Percentiles rank a stretch among this genome's conserved stretches.
Conservation (phyloP, 2,888 invertebrate species). For the Bellardia bayeri region DNA sequence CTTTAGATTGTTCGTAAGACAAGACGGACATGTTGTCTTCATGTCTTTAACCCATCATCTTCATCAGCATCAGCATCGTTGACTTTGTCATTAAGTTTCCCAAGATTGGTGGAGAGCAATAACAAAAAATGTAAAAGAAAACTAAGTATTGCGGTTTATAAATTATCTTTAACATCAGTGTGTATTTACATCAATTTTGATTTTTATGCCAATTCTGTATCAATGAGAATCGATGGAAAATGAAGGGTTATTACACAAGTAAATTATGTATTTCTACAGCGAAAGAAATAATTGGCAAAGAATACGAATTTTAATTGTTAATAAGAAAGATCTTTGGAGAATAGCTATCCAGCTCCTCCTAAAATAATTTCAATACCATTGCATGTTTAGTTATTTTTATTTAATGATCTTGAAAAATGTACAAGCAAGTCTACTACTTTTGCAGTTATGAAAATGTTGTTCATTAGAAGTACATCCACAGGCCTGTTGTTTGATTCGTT, state of each 20-base stretch:
- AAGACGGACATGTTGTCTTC: constrained; percentile 61
- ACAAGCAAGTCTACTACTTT: too few species aligned
- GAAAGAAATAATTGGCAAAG: constrained; percentile 31
- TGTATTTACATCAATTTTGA: constrained; percentile 63
- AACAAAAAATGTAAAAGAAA: not conserved
- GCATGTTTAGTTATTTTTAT: too few species aligned
- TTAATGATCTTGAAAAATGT: too few species aligned
- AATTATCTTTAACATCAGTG: constrained; percentile 66
- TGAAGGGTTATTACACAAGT: constrained; percentile 44
- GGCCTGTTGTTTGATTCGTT: too few species aligned
- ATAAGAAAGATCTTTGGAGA: too few species aligned
- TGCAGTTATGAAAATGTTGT: too few species aligned
- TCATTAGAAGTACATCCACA: too few species aligned
- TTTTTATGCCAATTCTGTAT: constrained; percentile 57
- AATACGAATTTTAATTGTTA: not conserved
- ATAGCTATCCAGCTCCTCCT: too few species aligned
- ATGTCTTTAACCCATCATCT: constrained; percentile 51
- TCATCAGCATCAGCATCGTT: constrained; percentile 47
- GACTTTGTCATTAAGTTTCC: constrained; percentile 49
- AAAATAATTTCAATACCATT: too few species aligned
- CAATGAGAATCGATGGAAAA: constrained; percentile 43
- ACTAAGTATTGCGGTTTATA: constrained; percentile 61
- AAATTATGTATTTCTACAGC: constrained; percentile 26
- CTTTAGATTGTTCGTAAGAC: constrained; percentile 64
- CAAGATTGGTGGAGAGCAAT: constrained; percentile 14